Percentiles rank a stretch among this genome's conserved stretches.
These are phyloP conservation scores for Timandra comae DNA, from an alignment of 2,888 invertebrate genomes.

Conservation along the genomic window DNA sequence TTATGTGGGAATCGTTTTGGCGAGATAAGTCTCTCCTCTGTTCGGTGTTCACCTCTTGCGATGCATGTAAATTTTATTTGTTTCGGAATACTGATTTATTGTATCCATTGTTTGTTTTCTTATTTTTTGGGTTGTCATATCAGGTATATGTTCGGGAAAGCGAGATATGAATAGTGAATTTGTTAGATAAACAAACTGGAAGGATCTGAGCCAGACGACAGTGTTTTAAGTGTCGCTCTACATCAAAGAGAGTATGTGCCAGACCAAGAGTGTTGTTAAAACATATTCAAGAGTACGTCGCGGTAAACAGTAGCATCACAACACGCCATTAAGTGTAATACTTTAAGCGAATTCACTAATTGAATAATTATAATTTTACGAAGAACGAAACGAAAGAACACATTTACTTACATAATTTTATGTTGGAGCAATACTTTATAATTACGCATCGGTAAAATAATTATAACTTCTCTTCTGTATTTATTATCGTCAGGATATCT, in stretches of 20 bases:
- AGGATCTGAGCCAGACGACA: constrained; percentile 24
- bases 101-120: constrained; percentile 25
- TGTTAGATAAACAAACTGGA: constrained; percentile 33
- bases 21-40: constrained; percentile 70
- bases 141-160: constrained; percentile 14
- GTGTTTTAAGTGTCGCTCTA: constrained; percentile 57
- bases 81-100: constrained; percentile 59
- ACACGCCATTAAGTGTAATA: too few species aligned
- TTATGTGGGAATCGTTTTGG: constrained; percentile 77
- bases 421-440: too few species aligned
- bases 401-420: too few species aligned
- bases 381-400: too few species aligned
- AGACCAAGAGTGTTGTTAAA: constrained; percentile 59
- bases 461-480: neutral
- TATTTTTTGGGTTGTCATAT: constrained; percentile 16
- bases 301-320: constrained; percentile 59
- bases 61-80: constrained; percentile 61
- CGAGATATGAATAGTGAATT: constrained; percentile 13
- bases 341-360: too few species aligned
- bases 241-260: constrained; percentile 60
- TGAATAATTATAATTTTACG: too few species aligned
- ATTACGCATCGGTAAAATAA: neutral
- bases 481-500: too few species aligned
- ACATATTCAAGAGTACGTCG: constrained; percentile 63
- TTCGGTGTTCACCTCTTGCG: constrained; percentile 62